phyloP scores from a whole-genome alignment of 2,797 vertebrate genomes.

The Trachurus trachurus region DNA sequence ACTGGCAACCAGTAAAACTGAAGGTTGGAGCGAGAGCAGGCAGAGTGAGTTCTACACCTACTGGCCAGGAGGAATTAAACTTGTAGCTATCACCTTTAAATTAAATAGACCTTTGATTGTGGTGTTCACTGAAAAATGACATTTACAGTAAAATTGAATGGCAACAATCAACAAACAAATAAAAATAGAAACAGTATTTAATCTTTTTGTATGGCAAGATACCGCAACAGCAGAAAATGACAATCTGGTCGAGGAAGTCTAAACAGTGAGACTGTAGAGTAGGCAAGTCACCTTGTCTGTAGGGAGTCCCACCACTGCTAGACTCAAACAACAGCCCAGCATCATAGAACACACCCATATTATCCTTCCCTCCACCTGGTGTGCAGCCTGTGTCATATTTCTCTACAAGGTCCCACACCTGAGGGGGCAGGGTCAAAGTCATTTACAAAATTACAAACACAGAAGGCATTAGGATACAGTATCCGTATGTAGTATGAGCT shows the following conservation, averaged over 20 bases:
- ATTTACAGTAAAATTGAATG: background rate
- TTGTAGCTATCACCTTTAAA: too few species aligned
- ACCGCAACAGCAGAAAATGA: background rate
- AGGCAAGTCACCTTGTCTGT: conserved; percentile 78
- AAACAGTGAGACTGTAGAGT: background rate
- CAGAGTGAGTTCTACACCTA: too few species aligned
- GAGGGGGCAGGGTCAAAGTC: conserved; percentile 2
- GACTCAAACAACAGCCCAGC: conserved; percentile 88
- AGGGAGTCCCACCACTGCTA: conserved; percentile 59
- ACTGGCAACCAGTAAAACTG: too few species aligned
- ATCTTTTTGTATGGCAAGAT: background rate
- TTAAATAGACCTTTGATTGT: too few species aligned
- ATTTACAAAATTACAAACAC: too few species aligned
- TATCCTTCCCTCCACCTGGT: conserved; percentile 87
- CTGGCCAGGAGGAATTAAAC: too few species aligned
- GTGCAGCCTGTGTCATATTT: conserved; percentile 90
- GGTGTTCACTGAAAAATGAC: too few species aligned
- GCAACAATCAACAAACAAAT: background rate
- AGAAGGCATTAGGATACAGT: too few species aligned
- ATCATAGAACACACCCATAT: conserved; percentile 87
- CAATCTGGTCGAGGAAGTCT: background rate
- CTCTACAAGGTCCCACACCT: conserved; percentile 91
- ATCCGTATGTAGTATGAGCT: too few species aligned
- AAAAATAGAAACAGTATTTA: background rate
- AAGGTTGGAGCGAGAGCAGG: too few species aligned